A percentile compares a stretch with the other conserved stretches of the same genome.
phyloP scores from a whole-genome alignment of 2,113 vertebrate genomes.

The Tachysurus vachellii region DNA sequence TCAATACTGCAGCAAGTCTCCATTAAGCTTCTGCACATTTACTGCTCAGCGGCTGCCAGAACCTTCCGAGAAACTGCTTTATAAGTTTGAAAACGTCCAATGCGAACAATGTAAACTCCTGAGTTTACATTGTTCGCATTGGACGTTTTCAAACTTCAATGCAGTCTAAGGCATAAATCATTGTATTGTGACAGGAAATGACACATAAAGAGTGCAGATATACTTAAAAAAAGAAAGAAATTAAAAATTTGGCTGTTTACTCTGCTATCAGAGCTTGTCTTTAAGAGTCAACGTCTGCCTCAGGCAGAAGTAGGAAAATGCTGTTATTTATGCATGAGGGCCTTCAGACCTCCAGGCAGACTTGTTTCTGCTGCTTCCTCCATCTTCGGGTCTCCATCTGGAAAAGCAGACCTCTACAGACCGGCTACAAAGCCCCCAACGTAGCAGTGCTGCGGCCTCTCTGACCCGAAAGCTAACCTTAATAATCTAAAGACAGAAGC shows the following conservation, averaged over 20 bases:
- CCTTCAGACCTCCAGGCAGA: slow-evolving; percentile 46
- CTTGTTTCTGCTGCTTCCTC: slow-evolving; percentile 12
- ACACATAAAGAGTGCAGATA: not conserved
- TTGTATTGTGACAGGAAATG: not conserved
- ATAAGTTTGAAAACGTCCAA: slow-evolving; percentile 4
- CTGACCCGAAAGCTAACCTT: slow-evolving; percentile 15
- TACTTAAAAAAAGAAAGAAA: not conserved
- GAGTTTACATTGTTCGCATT: too few species aligned
- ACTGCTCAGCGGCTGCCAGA: not conserved
- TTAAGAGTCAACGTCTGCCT: slow-evolving; percentile 33
- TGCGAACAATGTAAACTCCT: not conserved
- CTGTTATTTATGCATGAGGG: slow-evolving; percentile 43
- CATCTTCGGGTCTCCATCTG: slow-evolving; percentile 1
- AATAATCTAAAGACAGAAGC: slow-evolving; percentile 12
- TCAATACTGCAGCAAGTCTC: slow-evolving; percentile 68
- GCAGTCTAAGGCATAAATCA: not conserved
- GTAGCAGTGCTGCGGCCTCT: not conserved
- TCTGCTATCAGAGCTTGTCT: slow-evolving; percentile 34
- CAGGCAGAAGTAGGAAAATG: slow-evolving; percentile 13
- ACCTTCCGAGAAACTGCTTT: not conserved
- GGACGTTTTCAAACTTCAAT: too few species aligned
- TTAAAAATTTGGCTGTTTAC: slow-evolving; percentile 17
- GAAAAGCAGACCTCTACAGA: slow-evolving; percentile 6
- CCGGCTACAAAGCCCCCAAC: not conserved
- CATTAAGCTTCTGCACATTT: slow-evolving; percentile 29